Evolutionary conservation across 2,888 invertebrate species (phyloP).

Genomic region (Cylloceria caligata): DNA sequence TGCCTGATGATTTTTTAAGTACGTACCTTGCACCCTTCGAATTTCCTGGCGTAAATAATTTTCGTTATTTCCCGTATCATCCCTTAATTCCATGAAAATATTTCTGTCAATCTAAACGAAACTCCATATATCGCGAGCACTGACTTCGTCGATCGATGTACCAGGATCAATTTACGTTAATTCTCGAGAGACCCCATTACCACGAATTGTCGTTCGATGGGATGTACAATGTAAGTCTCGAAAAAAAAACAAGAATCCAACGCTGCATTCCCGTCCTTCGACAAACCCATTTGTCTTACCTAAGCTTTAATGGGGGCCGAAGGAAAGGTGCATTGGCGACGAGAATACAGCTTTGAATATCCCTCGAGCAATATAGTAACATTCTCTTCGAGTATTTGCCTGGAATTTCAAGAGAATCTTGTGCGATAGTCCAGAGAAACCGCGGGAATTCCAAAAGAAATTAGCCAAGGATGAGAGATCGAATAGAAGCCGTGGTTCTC

Average conservation of each 20-base stretch:
- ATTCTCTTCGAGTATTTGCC: neutral
- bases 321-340: conserved; percentile 33
- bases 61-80: neutral
- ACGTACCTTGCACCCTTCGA: neutral
- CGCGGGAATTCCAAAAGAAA: conserved; percentile 4
- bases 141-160: neutral
- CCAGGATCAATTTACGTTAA: conserved; percentile 14
- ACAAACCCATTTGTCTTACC: conserved; percentile 53
- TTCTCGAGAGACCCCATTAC: neutral
- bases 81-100: neutral
- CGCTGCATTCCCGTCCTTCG: conserved; percentile 22
- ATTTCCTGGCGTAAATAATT: neutral
- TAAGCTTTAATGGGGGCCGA: conserved; percentile 47
- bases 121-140: neutral
- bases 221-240: conserved; percentile 21
- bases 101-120: conserved; percentile 16
- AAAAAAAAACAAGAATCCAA: conserved; percentile 33
- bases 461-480: neutral
- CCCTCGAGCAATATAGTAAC: neutral
- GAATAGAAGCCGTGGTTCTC: neutral
- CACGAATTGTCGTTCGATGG: neutral
- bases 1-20: no score
- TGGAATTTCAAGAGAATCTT: neutral
- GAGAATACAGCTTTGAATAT: conserved; percentile 10
- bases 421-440: neutral